Percentiles rank a stretch among this genome's conserved stretches.
Evolutionary conservation across 2,113 vertebrate species (phyloP).

Genomic region (Nyctibius bracteatus): DNA sequence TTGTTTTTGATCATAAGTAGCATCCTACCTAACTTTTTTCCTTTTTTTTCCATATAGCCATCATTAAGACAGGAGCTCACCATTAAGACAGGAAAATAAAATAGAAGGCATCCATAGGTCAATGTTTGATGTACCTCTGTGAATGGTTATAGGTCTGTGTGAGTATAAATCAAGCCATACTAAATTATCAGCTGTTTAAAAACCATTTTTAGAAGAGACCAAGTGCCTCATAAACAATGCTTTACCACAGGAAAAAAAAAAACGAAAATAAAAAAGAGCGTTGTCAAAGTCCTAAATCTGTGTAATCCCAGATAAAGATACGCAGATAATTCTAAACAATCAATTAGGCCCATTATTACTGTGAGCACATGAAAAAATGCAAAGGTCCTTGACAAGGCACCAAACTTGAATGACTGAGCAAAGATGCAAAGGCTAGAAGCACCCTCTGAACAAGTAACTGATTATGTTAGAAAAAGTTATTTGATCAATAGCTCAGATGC

Average conservation of each 20-base stretch:
- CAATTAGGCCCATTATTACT: not conserved
- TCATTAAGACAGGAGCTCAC: not conserved
- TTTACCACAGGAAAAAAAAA: not conserved
- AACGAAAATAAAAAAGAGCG: not conserved
- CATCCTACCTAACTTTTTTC: fast-evolving
- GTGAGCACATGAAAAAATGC: not conserved
- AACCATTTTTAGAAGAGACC: not conserved
- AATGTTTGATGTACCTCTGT: not conserved
- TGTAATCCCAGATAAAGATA: not conserved
- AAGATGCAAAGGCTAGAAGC: not conserved
- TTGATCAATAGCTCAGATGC: not conserved
- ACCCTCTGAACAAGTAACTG: not conserved
- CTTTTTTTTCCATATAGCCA: not conserved
- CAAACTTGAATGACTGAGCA: not conserved
- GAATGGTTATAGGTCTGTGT: not conserved
- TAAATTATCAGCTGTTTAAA: not conserved
- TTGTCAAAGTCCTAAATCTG: not conserved
- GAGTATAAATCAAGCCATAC: not conserved
- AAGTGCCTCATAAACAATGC: fast-evolving
- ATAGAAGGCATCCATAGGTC: not conserved
- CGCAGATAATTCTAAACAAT: not conserved
- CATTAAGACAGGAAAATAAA: not conserved
- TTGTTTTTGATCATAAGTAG: not conserved
- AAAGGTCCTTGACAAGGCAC: not conserved
- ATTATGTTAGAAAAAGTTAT: not conserved